Evolutionary conservation across 2,888 invertebrate species (phyloP).

Genomic region (Yponomeuta malinellus): DNA sequence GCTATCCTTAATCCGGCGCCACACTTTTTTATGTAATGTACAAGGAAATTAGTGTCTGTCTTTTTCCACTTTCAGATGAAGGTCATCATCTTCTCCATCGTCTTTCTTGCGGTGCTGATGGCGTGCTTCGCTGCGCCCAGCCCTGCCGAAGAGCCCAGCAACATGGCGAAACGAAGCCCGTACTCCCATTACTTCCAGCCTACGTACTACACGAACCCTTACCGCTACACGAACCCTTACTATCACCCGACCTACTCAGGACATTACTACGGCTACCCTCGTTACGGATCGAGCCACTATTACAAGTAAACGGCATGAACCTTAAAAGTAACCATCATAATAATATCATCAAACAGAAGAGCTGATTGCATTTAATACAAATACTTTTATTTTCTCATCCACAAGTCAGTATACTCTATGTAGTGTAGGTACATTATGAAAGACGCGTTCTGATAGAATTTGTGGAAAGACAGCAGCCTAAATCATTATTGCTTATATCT

Average conservation of each 20-base stretch:
- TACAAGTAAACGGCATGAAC: neutral
- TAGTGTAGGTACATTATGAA: no score
- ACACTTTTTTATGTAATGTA: no score
- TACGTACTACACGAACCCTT: neutral
- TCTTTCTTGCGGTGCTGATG: conserved; percentile 8
- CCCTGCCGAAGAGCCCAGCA: neutral
- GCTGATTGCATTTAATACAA: no score
- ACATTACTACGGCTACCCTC: neutral
- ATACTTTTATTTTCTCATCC: neutral
- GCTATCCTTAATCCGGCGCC: no score
- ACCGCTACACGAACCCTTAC: neutral
- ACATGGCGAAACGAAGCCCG: neutral
- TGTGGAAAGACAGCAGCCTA: no score
- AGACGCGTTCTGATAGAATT: no score
- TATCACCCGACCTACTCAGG: neutral
- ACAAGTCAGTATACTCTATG: no score
- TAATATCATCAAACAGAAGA: no score
- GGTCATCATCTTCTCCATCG: neutral
- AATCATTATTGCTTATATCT: no score
- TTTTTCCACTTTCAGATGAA: conserved; percentile 16
- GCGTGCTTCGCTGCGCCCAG: conserved; percentile 13
- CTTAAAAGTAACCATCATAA: neutral
- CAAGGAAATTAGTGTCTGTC: no score
- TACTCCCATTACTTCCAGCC: neutral
- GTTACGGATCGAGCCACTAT: neutral